Percentiles rank a stretch among this genome's conserved stretches.
Evolutionary conservation across 2,797 vertebrate genomes (phyloP).

Genomic region (Sebastes elongatus): DNA sequence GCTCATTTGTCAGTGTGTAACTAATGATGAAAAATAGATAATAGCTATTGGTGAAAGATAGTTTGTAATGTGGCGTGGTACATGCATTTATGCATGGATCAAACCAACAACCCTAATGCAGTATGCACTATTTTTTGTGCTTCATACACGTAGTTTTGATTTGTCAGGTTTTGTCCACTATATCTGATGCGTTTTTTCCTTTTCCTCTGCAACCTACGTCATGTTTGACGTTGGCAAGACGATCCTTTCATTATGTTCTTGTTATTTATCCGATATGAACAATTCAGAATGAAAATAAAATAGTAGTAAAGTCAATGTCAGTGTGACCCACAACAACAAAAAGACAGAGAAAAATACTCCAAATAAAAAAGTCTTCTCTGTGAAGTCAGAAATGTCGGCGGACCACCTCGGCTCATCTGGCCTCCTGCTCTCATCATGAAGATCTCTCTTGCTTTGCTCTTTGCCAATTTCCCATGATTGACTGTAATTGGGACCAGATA

Average conservation of each 20-base stretch:
- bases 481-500: conserved; percentile 82
- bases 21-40: neutral
- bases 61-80: neutral
- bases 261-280: neutral
- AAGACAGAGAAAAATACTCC: neutral
- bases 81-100: neutral
- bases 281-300: neutral
- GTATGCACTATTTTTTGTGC: neutral
- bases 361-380: conserved; percentile 16
- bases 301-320: neutral
- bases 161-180: neutral
- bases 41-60: too few species aligned
- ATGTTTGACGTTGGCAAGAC: neutral
- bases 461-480: conserved; percentile 80
- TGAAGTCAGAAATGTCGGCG: conserved; percentile 57
- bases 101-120: neutral
- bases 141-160: neutral
- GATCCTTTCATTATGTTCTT: neutral
- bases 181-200: neutral
- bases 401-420: conserved; percentile 78
- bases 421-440: conserved; percentile 67
- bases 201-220: neutral
- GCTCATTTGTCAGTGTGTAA: neutral
- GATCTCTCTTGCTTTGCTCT: conserved; percentile 73
- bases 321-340: neutral